A percentile compares a stretch with the other conserved stretches of the same genome.
Evolutionary conservation across 2,797 vertebrate genomes (phyloP).

Genomic region (Anguilla pacifica): DNA sequence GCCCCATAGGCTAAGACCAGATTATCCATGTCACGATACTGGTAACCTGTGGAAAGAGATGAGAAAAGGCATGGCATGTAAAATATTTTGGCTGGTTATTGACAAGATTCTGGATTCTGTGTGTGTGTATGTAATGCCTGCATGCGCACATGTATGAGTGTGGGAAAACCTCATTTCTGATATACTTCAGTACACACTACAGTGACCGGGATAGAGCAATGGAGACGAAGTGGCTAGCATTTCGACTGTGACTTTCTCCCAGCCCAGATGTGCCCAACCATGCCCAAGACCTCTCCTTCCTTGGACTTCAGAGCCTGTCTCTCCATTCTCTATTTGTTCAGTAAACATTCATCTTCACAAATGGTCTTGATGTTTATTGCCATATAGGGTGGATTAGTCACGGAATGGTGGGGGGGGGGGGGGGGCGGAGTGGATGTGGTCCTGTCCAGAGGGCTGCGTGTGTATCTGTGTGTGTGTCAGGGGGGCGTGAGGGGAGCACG

Average conservation of each 20-base stretch:
- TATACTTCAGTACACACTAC: no score
- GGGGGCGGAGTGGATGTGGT: slow-evolving; percentile 24
- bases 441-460: slow-evolving; percentile 24
- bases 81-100: no score
- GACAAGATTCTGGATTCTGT: not conserved
- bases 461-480: not conserved
- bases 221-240: slow-evolving; percentile 30
- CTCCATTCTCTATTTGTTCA: not conserved
- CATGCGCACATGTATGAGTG: slow-evolving; percentile 16
- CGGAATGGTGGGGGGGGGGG: not conserved
- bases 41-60: no score
- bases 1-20: no score
- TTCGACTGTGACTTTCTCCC: no score
- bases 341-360: slow-evolving; percentile 19
- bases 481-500: slow-evolving; percentile 45
- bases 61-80: no score
- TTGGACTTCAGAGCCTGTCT: not conserved
- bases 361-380: slow-evolving; percentile 13
- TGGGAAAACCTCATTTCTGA: no score
- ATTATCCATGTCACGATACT: no score
- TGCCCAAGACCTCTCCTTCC: no score
- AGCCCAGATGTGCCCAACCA: no score
- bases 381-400: slow-evolving; percentile 14
- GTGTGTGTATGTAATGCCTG: not conserved
- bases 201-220: slow-evolving; percentile 14